Evolutionary conservation across 2,113 vertebrate species (phyloP), one percentile per base, ranked within the genome.

Genomic region (Rhabdomys dilectus): DNA sequence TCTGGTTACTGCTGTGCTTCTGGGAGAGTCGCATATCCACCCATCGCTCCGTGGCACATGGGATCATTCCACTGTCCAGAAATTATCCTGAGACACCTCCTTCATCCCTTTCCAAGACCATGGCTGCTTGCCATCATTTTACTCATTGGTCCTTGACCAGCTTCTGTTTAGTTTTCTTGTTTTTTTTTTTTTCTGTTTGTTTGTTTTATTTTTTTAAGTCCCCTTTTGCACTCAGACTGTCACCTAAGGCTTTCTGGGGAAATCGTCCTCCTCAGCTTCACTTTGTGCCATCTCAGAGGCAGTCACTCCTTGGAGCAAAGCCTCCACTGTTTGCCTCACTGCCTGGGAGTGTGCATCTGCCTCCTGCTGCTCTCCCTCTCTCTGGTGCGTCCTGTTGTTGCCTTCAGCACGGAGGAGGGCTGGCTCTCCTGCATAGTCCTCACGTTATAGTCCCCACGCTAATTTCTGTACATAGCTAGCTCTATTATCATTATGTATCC

Each of bases 341-440:
- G 5, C 39, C n/a, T 29, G n/a, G 22, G 34, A 26, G 4, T 1
- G 21, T 8, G 22, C 39, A 1, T n/a, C 64, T 16, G 11, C 53
- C 11, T 42, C 24, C 24, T 26, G 7, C 3, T 24, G 2, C 22
- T 29, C 1, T 12, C 2, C 29, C 48, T 64, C 56, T 45, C 9
- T 36, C 36, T 56, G 34, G 7, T 34, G 24, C 1, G 2, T 45
- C 75, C 12, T 15, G 29, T 6, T 56, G 5, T 34, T 60, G 60
- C n/a, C 56, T 15, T 62, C 56, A 15, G 12, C 48, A 0, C 21
- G 62, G 62, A 29, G 5, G 36, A 4, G 1, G 7, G 64, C 17
- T 45, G 3, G 64, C 45, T 80, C 70, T 12, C 22, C 51, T 3
- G 42, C 0, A 0, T 11, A 5, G 22, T 56, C 4, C 53, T 17